Evolutionary conservation across 2,888 invertebrate genomes (phyloP), one percentile per base, ranked within the genome.

Genomic region (Frankliniella intonsa): DNA sequence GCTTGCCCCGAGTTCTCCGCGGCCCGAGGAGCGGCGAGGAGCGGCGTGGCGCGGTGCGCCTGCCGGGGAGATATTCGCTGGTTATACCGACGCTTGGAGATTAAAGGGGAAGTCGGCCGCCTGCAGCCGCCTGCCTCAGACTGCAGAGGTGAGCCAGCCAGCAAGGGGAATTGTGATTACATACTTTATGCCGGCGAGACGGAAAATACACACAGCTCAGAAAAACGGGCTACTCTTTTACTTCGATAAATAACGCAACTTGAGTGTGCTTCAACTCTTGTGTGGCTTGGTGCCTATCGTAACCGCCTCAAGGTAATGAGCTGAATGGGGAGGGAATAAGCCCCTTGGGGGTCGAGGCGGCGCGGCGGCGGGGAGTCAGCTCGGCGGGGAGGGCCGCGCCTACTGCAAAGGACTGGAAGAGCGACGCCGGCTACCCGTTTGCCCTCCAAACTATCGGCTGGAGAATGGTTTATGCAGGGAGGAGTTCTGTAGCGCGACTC

Each of bases 221-320:
- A 25, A 76, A 25, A 22, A 10, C 25, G 12, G 22, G 69, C 14
- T 19, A 55, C 22, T 69, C 22, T 69, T 9, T 69, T 22, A n/a
- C n/a, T n/a, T 69, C 69, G 65, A n/a, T n/a, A n/a, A 69, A 69
- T 69, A 55, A 55, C 55, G 62, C 62, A 62, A 62, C n/a, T 62
- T 62, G 62, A 62, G 17, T 62, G 19, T 62, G 19, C 62, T 62
- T 62, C 5, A 5, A 38, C 38, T 38, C 38, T 5, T n/a, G n/a
- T n/a, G n/a, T n/a, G n/a, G n/a, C n/a, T n/a, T n/a, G n/a, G n/a
- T n/a, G n/a, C n/a, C n/a, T n/a, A n/a, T n/a, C n/a, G n/a, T n/a
- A n/a, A n/a, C n/a, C n/a, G n/a, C n/a, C n/a, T n/a, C n/a, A n/a
- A n/a, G n/a, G n/a, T n/a, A n/a, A n/a, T n/a, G n/a, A n/a, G n/a